phyloP scores from a whole-genome alignment of 2,888 invertebrate species.

The Acrocyrtus sp. region DNA sequence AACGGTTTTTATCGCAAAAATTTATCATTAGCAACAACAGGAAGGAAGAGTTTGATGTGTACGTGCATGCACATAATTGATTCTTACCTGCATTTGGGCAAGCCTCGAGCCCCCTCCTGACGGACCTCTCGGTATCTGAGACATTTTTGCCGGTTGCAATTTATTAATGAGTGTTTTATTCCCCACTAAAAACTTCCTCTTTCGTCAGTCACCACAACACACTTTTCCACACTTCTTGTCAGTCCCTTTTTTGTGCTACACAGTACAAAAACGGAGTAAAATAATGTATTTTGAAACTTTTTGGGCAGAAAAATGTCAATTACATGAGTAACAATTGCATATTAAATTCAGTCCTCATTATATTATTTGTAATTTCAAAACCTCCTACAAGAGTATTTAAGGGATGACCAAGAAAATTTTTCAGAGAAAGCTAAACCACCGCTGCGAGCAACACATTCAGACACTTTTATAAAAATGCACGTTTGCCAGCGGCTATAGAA shows the following conservation, averaged over 20 bases:
- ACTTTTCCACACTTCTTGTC: not conserved
- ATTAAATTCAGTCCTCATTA: too few relatives aligned
- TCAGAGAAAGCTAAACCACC: too few relatives aligned
- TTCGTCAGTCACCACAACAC: not conserved
- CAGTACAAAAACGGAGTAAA: not conserved
- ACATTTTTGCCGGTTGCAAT: conserved; percentile 24
- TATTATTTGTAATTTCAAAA: too few relatives aligned
- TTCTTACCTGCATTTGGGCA: conserved; percentile 41
- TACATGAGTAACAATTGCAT: not conserved
- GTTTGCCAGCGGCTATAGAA: too few relatives aligned
- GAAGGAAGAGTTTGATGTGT: not conserved
- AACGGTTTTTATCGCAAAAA: too few relatives aligned
- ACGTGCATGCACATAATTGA: not conserved
- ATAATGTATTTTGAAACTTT: not conserved
- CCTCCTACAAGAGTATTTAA: too few relatives aligned
- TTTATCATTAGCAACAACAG: too few relatives aligned
- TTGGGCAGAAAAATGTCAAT: not conserved
- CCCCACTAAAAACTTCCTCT: not conserved
- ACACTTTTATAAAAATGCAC: too few relatives aligned
- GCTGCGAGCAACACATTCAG: too few relatives aligned
- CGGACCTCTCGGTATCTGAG: conserved; percentile 30
- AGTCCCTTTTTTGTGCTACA: not conserved
- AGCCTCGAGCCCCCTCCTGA: conserved; percentile 40
- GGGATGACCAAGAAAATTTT: too few relatives aligned
- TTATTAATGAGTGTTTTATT: not conserved